Conservation (phyloP, 2,113 vertebrate species). For the Calyptommatus sinebrachiatus region DNA sequence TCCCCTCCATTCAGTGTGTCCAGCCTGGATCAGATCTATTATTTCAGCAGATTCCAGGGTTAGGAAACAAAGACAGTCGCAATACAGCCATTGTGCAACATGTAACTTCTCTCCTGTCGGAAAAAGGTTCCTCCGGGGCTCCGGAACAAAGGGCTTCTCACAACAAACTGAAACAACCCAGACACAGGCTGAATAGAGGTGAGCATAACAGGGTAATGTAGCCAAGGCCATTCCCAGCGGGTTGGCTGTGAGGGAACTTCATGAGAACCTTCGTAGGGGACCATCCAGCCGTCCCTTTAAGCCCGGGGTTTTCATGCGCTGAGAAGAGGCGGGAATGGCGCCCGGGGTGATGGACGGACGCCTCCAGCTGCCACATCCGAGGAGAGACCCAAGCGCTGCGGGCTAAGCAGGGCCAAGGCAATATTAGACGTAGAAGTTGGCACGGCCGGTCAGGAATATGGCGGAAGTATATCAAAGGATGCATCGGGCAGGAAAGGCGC, state of each 20-base stretch:
- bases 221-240: not conserved
- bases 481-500: no score
- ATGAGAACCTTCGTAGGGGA: not conserved
- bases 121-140: conserved; percentile 49
- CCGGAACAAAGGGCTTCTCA: conserved; percentile 38
- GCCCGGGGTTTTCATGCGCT: no score
- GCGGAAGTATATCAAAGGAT: no score
- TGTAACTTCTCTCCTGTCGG: conserved; percentile 45
- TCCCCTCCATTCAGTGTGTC: conserved; percentile 45
- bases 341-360: not conserved
- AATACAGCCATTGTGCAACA: conserved; percentile 33
- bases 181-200: conserved; percentile 51
- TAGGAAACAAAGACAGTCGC: conserved; percentile 45
- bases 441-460: no score
- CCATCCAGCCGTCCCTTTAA: conserved; percentile 9
- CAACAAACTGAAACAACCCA: conserved; percentile 52
- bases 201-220: conserved; percentile 40
- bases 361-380: no score
- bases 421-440: no score
- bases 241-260: conserved; percentile 4
- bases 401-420: no score
- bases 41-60: conserved; percentile 56
- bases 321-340: not conserved
- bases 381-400: no score
- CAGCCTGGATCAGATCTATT: conserved; percentile 50